Evolutionary conservation across 2,888 invertebrate genomes (phyloP), one percentile per base, ranked within the genome.

Genomic region (Clivina fossor): DNA sequence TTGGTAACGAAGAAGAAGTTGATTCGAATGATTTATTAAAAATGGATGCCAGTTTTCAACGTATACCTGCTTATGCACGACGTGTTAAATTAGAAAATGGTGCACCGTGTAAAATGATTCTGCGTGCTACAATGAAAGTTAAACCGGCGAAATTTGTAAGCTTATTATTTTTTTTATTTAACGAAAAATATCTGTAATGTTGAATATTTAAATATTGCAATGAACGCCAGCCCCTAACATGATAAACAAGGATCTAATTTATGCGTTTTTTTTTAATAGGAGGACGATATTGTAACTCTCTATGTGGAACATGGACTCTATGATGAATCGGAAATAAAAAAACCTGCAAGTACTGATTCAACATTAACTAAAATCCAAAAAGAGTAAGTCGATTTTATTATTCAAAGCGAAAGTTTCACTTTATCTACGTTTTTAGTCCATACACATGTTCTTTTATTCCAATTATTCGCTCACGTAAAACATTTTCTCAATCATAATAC

Each of bases 1-100:
- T 64, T 58, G 70, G 70, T 3, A 69, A 68, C 57, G 46, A 57
- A 35, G 32, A 59, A 9, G 61, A 62, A 2, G 53, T 57, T 9
- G 35, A 56, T 9, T 47, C 67, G 7, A 60, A 24, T 9, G 61
- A 60, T 41, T 26, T 61, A 2, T 37, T 56, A 4, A 41, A 51
- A 26, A 28, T 61, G 11, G 61, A 68, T 28, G 41, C 60, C 7
- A 54, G 61, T 8, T 47, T 66, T 11, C 46, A 33, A 22, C 57
- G 58, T 22, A 57, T 61, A 24, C 67, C 68, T 5, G 62, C 61
- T 1, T 57, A 65, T 32, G 66, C 67, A 4, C 56, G 63, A 4
- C 59, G 62, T 38, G 41, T 67, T 26, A 33, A 15, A 15, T 60
- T 56, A 50, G 58, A 33, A 5, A 53, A 18, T 53, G 61, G 15